These are phyloP conservation scores for Cydia amplana DNA, from an alignment of 1,140 invertebrate genomes.

Conservation along the genomic window DNA sequence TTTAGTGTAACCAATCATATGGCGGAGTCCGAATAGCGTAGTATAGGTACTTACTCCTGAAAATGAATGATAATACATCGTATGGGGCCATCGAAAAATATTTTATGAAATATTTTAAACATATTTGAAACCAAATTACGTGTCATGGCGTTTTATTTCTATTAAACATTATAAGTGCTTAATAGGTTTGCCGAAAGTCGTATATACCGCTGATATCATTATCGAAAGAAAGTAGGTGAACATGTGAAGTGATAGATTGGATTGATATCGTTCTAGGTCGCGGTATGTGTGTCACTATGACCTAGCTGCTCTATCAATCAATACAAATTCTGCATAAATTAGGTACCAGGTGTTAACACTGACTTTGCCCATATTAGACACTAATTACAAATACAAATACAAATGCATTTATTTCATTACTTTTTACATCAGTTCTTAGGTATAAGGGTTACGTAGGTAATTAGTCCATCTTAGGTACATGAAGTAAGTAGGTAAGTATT, in stretches of 20 bases:
- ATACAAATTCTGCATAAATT: conserved; percentile 26
- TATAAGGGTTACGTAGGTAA: too few relatives aligned
- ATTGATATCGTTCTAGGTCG: conserved; percentile 51
- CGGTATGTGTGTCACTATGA: conserved; percentile 31
- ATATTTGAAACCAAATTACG: neutral
- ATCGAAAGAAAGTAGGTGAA: conserved; percentile 58
- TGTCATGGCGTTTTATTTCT: neutral
- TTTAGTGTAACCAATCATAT: neutral
- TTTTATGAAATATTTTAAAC: neutral
- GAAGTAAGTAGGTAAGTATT: too few relatives aligned
- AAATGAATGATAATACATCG: too few relatives aligned
- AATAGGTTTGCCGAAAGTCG: conserved; percentile 43
- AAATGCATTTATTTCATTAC: too few relatives aligned
- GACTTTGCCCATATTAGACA: neutral
- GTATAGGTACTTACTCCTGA: neutral
- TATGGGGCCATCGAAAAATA: too few relatives aligned
- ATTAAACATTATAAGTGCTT: conserved; percentile 4
- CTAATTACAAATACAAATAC: too few relatives aligned
- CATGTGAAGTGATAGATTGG: conserved; percentile 45
- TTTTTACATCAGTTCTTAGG: too few relatives aligned
- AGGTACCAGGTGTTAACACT: neutral
- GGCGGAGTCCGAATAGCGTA: too few relatives aligned
- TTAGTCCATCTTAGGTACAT: too few relatives aligned
- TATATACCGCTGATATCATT: conserved; percentile 49
- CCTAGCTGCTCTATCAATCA: conserved; percentile 3